Percentiles rank a stretch among this genome's conserved stretches.
phyloP scores from a whole-genome alignment of 2,888 invertebrate genomes.

The Encarsia formosa region DNA sequence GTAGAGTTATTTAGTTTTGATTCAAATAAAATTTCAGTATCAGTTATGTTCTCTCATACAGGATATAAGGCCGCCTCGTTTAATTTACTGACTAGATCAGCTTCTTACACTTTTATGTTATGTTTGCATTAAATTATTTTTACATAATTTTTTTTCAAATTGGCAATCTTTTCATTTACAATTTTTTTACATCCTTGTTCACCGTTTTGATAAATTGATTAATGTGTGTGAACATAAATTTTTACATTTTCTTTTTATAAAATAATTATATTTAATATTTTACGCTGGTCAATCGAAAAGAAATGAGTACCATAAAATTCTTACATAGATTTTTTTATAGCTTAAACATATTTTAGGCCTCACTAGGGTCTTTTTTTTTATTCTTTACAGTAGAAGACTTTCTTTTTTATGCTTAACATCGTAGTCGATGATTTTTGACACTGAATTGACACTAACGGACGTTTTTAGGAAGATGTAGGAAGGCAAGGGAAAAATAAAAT shows the following conservation, averaged over 20 bases:
- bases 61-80: conserved; percentile 52
- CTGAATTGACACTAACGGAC: conserved; percentile 30
- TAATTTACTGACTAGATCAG: conserved; percentile 52
- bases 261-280: conserved; percentile 35
- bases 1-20: conserved; percentile 5
- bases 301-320: conserved; percentile 18
- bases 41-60: conserved; percentile 39
- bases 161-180: conserved; percentile 30
- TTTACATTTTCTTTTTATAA: conserved; percentile 35
- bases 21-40: conserved; percentile 21
- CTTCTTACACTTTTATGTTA: conserved; percentile 36
- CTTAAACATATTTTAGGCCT: conserved; percentile 17
- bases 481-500: conserved; percentile 17
- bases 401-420: conserved; percentile 19
- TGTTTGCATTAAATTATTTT: conserved; percentile 22
- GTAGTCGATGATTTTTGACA: conserved; percentile 28
- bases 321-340: conserved; percentile 1
- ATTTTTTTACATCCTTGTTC: conserved; percentile 20
- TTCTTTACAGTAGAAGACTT: conserved; percentile 21
- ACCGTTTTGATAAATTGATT: conserved; percentile 6
- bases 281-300: conserved; percentile 18
- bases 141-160: conserved; percentile 26
- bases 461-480: conserved; percentile 25
- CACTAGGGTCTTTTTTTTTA: conserved; percentile 12
- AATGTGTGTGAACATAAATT: conserved; percentile 35